phyloP scores from a whole-genome alignment of 1,140 invertebrate species.

The Scaptomyza pallida region DNA sequence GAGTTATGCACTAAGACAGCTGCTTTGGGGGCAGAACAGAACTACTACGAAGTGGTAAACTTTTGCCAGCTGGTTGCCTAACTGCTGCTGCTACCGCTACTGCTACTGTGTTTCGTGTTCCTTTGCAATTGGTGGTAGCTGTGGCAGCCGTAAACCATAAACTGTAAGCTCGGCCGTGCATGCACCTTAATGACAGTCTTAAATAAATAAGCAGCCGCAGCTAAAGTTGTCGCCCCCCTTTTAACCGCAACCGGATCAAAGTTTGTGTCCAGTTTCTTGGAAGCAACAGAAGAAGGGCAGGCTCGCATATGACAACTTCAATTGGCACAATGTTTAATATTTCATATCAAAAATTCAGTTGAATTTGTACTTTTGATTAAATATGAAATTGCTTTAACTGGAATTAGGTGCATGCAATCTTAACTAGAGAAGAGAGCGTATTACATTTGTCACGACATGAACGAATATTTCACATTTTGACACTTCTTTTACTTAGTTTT shows the following conservation, averaged over 20 bases:
- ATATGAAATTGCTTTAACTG: neutral
- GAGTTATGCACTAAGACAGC: conserved; percentile 59
- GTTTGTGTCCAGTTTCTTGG: neutral
- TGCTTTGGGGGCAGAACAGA: neutral
- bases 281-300: neutral
- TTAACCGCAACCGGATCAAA: neutral
- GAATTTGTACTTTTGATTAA: too few species aligned
- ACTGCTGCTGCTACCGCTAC: too few species aligned
- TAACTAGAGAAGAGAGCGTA: neutral
- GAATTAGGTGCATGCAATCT: neutral
- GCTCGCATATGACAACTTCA: conserved; percentile 7
- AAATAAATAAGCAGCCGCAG: conserved; percentile 64
- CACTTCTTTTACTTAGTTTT: neutral
- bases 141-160: conserved; percentile 55
- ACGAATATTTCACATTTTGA: neutral
- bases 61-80: conserved; percentile 57
- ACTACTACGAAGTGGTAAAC: conserved; percentile 4
- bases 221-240: conserved; percentile 1
- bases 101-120: conserved; percentile 18
- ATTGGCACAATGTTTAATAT: conserved; percentile 18
- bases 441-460: neutral
- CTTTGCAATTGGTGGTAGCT: neutral
- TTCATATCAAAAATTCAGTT: neutral
- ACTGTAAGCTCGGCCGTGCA: conserved; percentile 45
- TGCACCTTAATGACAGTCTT: conserved; percentile 48